These are phyloP conservation scores for Prunella fulvescens DNA, from an alignment of 2,113 vertebrate genomes.

Conservation along the genomic window DNA sequence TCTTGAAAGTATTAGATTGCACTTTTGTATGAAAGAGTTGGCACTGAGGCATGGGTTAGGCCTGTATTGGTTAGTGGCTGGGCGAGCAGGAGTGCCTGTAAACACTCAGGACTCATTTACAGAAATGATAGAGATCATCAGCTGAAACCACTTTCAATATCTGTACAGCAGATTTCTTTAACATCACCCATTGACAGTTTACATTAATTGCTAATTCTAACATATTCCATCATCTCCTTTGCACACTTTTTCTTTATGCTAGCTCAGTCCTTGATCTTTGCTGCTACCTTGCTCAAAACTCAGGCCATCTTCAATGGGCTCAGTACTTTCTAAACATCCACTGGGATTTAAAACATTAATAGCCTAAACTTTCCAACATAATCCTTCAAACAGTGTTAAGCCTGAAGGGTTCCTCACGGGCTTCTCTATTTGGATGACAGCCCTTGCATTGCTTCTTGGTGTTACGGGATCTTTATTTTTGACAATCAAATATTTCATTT, in stretches of 20 bases:
- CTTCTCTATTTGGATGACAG: neutral
- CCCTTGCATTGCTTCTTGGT: neutral
- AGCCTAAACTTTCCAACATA: neutral
- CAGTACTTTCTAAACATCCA: neutral
- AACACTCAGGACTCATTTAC: neutral
- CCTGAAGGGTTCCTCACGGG: neutral
- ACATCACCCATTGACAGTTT: neutral
- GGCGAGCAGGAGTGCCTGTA: neutral
- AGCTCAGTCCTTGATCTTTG: neutral
- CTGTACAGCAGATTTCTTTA: neutral
- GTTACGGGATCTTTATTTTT: neutral
- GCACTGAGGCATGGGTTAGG: neutral
- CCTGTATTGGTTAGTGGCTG: neutral
- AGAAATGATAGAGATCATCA: neutral
- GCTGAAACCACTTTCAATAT: neutral
- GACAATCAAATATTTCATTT: neutral
- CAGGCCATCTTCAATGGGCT: neutral
- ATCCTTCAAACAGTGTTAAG: neutral
- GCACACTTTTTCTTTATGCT: neutral
- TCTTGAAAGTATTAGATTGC: neutral
- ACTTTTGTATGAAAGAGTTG: neutral
- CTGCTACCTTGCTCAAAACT: neutral
- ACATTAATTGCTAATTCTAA: neutral
- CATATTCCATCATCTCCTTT: neutral
- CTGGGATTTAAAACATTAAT: neutral